Percentiles rank a stretch among this genome's conserved stretches.
Conservation (phyloP, 2,888 invertebrate genomes). For the Chromoteleia sp. region DNA sequence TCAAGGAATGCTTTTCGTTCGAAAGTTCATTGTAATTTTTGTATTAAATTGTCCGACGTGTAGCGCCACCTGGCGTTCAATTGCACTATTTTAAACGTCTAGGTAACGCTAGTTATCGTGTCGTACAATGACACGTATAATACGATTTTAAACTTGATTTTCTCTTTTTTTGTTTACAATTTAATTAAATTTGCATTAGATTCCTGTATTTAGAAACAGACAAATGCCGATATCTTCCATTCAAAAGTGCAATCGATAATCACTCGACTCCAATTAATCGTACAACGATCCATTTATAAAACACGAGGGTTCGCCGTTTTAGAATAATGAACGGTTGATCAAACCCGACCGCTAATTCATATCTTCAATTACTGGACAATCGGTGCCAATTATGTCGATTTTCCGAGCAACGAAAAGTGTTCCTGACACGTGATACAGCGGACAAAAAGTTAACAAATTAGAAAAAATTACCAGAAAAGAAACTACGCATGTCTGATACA, state of each 20-base stretch:
- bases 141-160: too few species aligned
- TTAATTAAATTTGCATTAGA: neutral
- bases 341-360: slow-evolving; percentile 45
- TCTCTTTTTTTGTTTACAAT: neutral
- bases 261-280: slow-evolving; percentile 35
- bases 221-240: neutral
- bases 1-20: slow-evolving; percentile 9
- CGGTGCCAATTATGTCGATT: slow-evolving; percentile 11
- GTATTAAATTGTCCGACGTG: too few species aligned
- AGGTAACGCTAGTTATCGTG: too few species aligned
- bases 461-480: slow-evolving; percentile 6
- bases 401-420: slow-evolving; percentile 35
- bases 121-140: too few species aligned
- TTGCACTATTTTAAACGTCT: too few species aligned
- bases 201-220: neutral
- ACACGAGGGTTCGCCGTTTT: slow-evolving; percentile 27
- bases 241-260: slow-evolving; percentile 32
- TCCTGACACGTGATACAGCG: slow-evolving; percentile 15
- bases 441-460: slow-evolving; percentile 5
- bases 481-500: slow-evolving; percentile 37
- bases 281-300: slow-evolving; percentile 34
- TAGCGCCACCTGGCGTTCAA: too few species aligned
- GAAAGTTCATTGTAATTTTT: neutral
- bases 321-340: slow-evolving; percentile 3
- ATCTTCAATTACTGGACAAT: slow-evolving; percentile 24